Conservation (phyloP, 2,113 vertebrate species). For the Lophius piscatorius region DNA sequence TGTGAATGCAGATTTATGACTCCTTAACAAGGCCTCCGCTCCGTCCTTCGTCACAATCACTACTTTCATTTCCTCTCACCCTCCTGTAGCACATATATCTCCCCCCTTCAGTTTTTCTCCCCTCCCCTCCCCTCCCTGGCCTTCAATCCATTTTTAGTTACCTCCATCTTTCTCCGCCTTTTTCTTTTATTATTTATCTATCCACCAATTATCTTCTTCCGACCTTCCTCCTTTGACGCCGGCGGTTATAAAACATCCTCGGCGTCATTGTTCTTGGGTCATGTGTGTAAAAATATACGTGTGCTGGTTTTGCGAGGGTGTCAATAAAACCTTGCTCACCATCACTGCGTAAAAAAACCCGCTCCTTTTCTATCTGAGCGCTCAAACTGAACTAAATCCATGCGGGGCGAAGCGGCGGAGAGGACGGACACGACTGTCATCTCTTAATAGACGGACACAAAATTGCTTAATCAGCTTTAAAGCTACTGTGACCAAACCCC, state of each 20-base stretch:
- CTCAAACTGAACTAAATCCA: no score
- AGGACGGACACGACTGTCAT: conserved; percentile 57
- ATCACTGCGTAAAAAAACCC: neutral
- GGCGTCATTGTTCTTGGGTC: conserved; percentile 25
- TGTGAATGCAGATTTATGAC: conserved; percentile 53
- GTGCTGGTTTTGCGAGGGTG: conserved; percentile 44
- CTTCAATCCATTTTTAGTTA: conserved; percentile 14
- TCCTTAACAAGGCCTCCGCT: conserved; percentile 41
- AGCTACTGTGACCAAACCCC: conserved; percentile 65
- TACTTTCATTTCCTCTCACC: conserved; percentile 37
- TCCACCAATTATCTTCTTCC: conserved; percentile 24
- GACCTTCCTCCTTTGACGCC: conserved; percentile 1
- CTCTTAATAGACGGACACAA: conserved; percentile 59
- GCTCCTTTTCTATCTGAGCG: neutral
- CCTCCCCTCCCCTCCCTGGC: neutral
- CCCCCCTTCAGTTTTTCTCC: neutral
- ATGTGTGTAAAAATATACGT: conserved; percentile 10
- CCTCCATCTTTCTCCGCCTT: neutral
- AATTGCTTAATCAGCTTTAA: conserved; percentile 73
- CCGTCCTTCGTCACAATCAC: conserved; percentile 24
- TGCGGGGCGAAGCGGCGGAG: conserved; percentile 26
- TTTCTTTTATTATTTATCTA: neutral
- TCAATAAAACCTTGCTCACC: conserved; percentile 4
- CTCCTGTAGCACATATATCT: conserved; percentile 4
- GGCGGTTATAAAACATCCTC: no score